These are phyloP conservation scores for Micrasema minimum DNA, from an alignment of 1,140 invertebrate genomes.

Conservation along the genomic window DNA sequence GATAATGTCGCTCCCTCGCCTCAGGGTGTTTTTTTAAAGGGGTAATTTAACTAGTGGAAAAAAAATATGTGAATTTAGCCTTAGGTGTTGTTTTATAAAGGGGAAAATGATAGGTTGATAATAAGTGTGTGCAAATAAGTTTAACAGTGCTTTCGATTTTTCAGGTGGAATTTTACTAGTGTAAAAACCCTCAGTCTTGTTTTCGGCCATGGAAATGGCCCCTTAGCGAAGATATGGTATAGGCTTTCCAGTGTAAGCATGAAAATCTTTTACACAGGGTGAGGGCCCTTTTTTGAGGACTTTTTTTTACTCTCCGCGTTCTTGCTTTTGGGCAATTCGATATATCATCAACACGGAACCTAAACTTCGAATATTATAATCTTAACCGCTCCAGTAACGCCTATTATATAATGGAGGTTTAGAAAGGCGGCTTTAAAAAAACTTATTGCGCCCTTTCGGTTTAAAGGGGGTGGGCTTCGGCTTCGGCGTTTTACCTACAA, in stretches of 20 bases:
- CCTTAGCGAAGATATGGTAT: slow-evolving; percentile 38
- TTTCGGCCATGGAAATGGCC: slow-evolving; percentile 36
- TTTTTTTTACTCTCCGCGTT: slow-evolving; percentile 40
- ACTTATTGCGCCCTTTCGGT: slow-evolving; percentile 43
- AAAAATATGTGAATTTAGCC: slow-evolving; percentile 41
- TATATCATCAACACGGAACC: slow-evolving; percentile 40
- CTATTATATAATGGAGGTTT: slow-evolving; percentile 1
- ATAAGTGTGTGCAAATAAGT: slow-evolving; percentile 31
- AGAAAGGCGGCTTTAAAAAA: slow-evolving; percentile 39
- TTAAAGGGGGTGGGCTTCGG: slow-evolving; percentile 35
- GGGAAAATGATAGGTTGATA: slow-evolving; percentile 4
- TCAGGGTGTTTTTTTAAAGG: slow-evolving; percentile 38
- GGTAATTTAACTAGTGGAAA: slow-evolving; percentile 43
- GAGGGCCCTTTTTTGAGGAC: slow-evolving; percentile 32
- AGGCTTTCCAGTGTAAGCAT: slow-evolving; percentile 46
- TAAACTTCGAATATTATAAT: slow-evolving; percentile 2
- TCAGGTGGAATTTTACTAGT: slow-evolving; percentile 36
- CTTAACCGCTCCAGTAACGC: neutral
- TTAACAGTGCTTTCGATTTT: slow-evolving; percentile 28
- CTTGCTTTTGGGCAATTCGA: slow-evolving; percentile 41
- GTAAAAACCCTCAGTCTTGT: slow-evolving; percentile 36
- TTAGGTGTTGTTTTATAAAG: slow-evolving; percentile 32
- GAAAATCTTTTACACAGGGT: slow-evolving; percentile 46
- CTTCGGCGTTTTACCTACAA: too few species aligned
- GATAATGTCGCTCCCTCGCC: slow-evolving; percentile 37